Base-by-base conservation (phyloP, 1,140 invertebrate genomes). In the Drosophila kikkawai region DNA sequence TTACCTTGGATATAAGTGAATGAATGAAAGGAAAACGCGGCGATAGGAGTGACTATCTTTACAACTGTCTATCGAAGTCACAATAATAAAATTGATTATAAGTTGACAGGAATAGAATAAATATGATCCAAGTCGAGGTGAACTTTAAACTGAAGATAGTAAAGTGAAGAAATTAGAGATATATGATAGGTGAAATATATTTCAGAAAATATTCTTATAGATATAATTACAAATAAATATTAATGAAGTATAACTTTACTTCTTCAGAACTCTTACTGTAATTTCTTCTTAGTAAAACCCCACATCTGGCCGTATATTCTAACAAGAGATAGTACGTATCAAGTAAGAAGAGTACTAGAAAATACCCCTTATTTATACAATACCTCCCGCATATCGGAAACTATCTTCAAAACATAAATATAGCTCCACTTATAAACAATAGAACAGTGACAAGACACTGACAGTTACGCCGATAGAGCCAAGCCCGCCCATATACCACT, bases 361-460 rank as follows among this genome's bases (percentile, higher is more conserved):
- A 61, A n/a, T n/a, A 39, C n/a, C 13, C 19, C 4, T 26, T 48
- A 53, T 50, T 41, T 41, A 42, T 60, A 37, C 37, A 71, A 19
- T 50, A 19, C 39, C 36, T 74, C 71, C 60, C 58, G 61, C 71
- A 53, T 53, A 42, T 53, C 22, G 55, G 17, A 60, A 39, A 19
- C 55, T 45, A 68, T 55, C 37, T 48, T 39, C 44, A 34, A 44
- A 61, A 61, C 48, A 67, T 78, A 69, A 66, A 77, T 44, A 77
- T 17, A 47, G 44, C 17, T 1, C 3, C 7, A 7, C 55, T 48
- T 57, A 77, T 86, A 86, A 88, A 86, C 82, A 86, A 86, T 79
- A 50, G 57, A 39, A 44, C 56, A 80, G 81, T 87, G 83, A 87
- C 84, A 88, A 88, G 73, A 75, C 53, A 80, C 65, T 84, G 84